Percentiles rank a stretch among this genome's conserved stretches.
Conservation (phyloP, 1,140 invertebrate species). For the Pinna nobilis region DNA sequence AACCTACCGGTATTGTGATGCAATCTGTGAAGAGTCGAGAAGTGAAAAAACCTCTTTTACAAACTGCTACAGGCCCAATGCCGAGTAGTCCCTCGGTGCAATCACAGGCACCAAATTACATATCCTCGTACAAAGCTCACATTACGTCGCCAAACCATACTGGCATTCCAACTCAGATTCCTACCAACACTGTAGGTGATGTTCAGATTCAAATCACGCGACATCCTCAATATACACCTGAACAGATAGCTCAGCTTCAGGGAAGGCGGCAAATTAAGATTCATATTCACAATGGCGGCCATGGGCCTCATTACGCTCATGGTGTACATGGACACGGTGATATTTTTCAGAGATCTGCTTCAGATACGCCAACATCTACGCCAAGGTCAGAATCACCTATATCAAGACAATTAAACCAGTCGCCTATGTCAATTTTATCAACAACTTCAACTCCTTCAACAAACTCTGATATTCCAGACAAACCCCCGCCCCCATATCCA, state of each 20-base stretch:
- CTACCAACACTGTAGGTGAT: constrained; percentile 36
- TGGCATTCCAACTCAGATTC: not conserved
- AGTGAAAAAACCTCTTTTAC: constrained; percentile 93
- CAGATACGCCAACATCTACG: constrained; percentile 62
- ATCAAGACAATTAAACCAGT: constrained; percentile 68
- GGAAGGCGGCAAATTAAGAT: not conserved
- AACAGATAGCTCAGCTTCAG: constrained; percentile 14
- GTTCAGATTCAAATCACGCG: constrained; percentile 66
- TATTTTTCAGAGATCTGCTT: constrained; percentile 39
- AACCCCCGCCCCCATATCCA: constrained; percentile 72
- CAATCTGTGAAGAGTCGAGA: constrained; percentile 92
- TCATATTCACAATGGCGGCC: not conserved
- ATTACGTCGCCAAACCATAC: constrained; percentile 42
- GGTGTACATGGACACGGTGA: constrained; percentile 41
- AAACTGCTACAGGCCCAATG: constrained; percentile 87
- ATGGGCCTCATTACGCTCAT: constrained; percentile 8
- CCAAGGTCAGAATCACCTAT: constrained; percentile 70
- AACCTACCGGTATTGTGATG: constrained; percentile 96
- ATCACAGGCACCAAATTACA: constrained; percentile 20
- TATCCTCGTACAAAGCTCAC: constrained; percentile 43
- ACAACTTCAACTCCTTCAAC: constrained; percentile 70
- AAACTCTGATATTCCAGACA: constrained; percentile 71
- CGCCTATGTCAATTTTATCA: constrained; percentile 68
- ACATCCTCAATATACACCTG: constrained; percentile 29
- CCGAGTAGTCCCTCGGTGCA: constrained; percentile 4